Percentiles rank a stretch among this genome's conserved stretches.
These are phyloP conservation scores for Xiphophorus couchianus DNA, from an alignment of 2,113 vertebrate species.

Conservation along the genomic window DNA sequence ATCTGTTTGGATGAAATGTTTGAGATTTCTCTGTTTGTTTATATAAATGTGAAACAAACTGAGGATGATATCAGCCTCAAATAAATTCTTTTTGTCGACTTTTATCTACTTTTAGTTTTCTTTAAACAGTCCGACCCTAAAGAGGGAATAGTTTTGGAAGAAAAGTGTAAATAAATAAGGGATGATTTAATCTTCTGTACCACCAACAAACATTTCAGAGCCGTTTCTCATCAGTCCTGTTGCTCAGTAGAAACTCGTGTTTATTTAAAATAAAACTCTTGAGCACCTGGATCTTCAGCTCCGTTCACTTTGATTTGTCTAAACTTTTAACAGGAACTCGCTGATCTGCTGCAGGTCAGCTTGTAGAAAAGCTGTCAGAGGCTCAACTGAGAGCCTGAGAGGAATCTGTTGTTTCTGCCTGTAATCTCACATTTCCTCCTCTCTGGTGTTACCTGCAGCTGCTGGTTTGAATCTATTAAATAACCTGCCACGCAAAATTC, in stretches of 20 bases:
- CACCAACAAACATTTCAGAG: neutral
- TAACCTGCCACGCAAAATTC: no score
- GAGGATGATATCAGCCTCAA: no score
- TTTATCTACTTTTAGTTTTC: neutral
- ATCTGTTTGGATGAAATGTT: no score
- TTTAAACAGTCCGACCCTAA: neutral
- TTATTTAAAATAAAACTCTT: neutral
- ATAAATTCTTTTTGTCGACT: no score
- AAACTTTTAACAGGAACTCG: slow-evolving; percentile 37
- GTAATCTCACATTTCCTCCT: slow-evolving; percentile 26
- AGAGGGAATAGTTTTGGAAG: no score
- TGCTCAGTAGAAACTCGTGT: slow-evolving; percentile 9
- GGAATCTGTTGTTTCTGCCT: slow-evolving; percentile 34
- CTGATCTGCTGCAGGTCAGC: slow-evolving; percentile 58
- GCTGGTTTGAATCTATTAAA: slow-evolving; percentile 4
- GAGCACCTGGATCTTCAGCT: slow-evolving; percentile 4
- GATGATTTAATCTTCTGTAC: neutral
- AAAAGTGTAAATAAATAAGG: neutral
- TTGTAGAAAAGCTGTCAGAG: slow-evolving; percentile 58
- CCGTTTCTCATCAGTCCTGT: neutral
- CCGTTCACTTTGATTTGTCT: slow-evolving; percentile 40
- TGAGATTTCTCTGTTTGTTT: no score
- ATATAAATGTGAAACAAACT: no score
- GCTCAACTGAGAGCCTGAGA: slow-evolving; percentile 43
- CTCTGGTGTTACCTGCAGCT: slow-evolving; percentile 1